Base-by-base conservation (phyloP, 2,888 invertebrate genomes). In the Metopia argyrocephala region DNA sequence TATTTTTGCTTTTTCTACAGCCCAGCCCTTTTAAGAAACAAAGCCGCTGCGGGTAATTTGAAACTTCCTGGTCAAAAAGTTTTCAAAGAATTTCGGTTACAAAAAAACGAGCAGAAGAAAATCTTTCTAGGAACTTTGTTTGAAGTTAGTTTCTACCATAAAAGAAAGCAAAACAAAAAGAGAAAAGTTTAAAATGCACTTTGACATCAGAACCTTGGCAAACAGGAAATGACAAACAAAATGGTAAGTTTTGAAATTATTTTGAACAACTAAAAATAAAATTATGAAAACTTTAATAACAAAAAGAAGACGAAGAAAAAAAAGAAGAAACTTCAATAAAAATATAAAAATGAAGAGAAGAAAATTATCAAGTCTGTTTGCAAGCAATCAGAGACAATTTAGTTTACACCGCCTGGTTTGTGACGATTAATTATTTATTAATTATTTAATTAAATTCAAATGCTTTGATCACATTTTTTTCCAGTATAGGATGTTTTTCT, bases 51-150 rank as follows among this genome's bases (percentile, higher is more conserved):
- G 50, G n/a, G 50, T 68, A 64, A 79, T 74, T 25, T 64, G 62
- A 79, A 46, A 79, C 69, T 69, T 79, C 64, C 23, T 69, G 27
- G 66, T 54, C 66, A 54, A 75, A 73, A 78, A 66, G 23, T 78
- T 78, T 73, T 54, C 46, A 52, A 78, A 68, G 38, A 62, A 61
- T n/a, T 62, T 69, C 38, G 38, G 38, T 38, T 38, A 38, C 38
- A 9, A 6, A 38, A 15, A 1, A 12, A 15, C 9, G 12, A 9
- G 15, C 15, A 38, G 1, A 12, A 38, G 15, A 38, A 15, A 38
- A 38, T 12, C 2, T 38, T 12, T 12, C 9, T 15, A 31, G n/a
- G 23, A 61, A 52, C 21, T 57, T 54, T 9, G 21, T 31, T 5
- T 21, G 57, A 68, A 45, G 45, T 59, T 23, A 66, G 52, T 31